Evolutionary conservation across 2,797 vertebrate genomes (phyloP).

Genomic region (Smutsia temminckii): DNA sequence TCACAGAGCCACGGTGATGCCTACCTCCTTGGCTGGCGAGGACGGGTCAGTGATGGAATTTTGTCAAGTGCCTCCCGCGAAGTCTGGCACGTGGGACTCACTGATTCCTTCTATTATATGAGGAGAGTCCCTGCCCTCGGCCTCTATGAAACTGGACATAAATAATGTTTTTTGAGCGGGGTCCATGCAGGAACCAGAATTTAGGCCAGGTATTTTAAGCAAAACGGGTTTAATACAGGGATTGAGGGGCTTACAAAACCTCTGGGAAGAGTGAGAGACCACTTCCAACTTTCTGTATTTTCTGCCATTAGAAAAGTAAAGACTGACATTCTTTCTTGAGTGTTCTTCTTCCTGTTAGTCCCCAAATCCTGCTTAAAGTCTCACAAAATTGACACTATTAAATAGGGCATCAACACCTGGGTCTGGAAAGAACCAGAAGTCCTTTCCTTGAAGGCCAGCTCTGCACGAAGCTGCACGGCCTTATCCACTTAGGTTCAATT

Average conservation of each 20-base stretch:
- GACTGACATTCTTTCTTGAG: background rate
- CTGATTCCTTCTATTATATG: background rate
- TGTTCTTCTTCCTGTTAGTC: background rate
- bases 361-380: background rate
- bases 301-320: background rate
- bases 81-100: background rate
- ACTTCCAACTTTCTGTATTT: background rate
- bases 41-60: background rate
- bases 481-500: background rate
- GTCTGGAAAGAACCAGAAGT: background rate
- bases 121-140: background rate
- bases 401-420: background rate
- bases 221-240: background rate
- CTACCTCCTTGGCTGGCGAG: background rate
- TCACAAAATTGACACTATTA: background rate
- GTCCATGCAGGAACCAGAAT: background rate
- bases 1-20: background rate
- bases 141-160: background rate
- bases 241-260: background rate
- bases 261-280: background rate
- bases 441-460: background rate
- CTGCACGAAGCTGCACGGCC: background rate
- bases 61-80: fast-evolving
- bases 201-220: background rate
- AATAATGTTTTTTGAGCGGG: background rate